Evolutionary conservation across 1,140 invertebrate species (phyloP).

Genomic region (Asobara japonica): DNA sequence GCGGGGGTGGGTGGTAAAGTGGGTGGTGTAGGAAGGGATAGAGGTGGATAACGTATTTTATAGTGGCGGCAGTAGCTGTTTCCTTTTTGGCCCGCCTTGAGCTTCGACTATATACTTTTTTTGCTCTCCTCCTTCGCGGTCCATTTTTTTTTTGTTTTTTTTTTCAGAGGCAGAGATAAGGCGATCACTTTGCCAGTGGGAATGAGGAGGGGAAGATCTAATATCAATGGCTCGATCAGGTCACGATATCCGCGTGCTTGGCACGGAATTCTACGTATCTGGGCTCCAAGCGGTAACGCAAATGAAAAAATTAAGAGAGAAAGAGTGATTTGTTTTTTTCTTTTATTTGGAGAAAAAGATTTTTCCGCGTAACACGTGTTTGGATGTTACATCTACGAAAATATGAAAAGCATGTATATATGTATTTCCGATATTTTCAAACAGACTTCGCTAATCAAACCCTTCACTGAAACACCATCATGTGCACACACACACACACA

Average conservation of each 20-base stretch:
- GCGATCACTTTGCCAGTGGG: conserved; percentile 32
- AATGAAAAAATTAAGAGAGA: too few species aligned
- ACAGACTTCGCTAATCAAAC: too few species aligned
- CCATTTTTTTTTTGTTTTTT: not conserved
- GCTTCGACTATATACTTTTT: conserved; percentile 41
- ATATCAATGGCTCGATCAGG: conserved; percentile 47
- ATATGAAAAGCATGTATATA: too few species aligned
- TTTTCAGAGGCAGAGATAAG: conserved; percentile 28
- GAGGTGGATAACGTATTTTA: conserved; percentile 44
- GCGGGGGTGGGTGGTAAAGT: not conserved
- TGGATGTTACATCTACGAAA: too few species aligned
- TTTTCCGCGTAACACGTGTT: too few species aligned
- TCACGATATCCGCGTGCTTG: conserved; percentile 37
- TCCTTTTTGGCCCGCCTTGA: conserved; percentile 49
- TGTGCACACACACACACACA: too few species aligned
- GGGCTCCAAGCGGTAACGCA: too few species aligned
- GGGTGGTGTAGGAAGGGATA: conserved; percentile 37
- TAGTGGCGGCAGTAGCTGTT: conserved; percentile 42
- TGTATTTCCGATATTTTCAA: too few species aligned
- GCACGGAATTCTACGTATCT: conserved; percentile 31
- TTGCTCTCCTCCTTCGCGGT: conserved; percentile 17
- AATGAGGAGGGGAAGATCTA: conserved; percentile 40
- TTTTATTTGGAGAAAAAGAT: too few species aligned
- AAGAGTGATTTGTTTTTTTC: too few species aligned
- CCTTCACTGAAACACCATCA: too few species aligned